Base-by-base conservation (phyloP, 2,797 vertebrate species). In the Tympanoctomys barrerae region DNA sequence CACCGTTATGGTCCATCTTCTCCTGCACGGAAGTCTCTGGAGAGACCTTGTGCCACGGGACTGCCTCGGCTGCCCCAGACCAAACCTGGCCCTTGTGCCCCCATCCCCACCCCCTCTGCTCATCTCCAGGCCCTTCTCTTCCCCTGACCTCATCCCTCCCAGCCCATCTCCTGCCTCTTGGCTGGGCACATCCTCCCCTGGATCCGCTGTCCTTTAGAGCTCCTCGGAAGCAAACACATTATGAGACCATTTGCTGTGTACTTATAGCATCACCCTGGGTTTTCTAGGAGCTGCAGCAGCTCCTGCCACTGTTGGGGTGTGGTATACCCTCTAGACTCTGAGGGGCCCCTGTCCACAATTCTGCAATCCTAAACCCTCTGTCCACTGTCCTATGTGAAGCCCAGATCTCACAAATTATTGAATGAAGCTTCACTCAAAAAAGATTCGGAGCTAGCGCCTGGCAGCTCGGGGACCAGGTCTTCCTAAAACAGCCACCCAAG, bases 351-450 rank as follows among this genome's bases (percentile, higher is more conserved):
- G 31, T 36, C 61, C 49, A 19, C 52, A 57, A 11, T 39, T 82
- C 46, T 70, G 54, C 36, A 77, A 31, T 52, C n/a, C 54, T 71
- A 66, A 92, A 88, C 8, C 39, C 26, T 80, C 52, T 7, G 89
- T 82, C 75, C 71, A 87, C 54, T 19, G 78, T 75, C 83, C 46
- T 89, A 70, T 9, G 1, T 16, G 24, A 90, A 90, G n/a, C 61
- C 39, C 75, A 61, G 73, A 28, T 71, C 22, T 49, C 84, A 79
- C 33, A 57, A 49, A 0, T 28, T 52, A 33, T 18, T 57, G 73
- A 92, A 78, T 24, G 24, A 61, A 49, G 87, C 68, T 95, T 75
- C 71, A n/a, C 86, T 84, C 85, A 61, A 62, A 94, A 57, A 19
- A 54, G 62, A 49, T 87, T 89, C 46, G 6, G 83, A 81, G n/a